Evolutionary conservation across 53 echinoderm and acorn worm species (phyloP).

Genomic region (Paracentrotus lividus): DNA sequence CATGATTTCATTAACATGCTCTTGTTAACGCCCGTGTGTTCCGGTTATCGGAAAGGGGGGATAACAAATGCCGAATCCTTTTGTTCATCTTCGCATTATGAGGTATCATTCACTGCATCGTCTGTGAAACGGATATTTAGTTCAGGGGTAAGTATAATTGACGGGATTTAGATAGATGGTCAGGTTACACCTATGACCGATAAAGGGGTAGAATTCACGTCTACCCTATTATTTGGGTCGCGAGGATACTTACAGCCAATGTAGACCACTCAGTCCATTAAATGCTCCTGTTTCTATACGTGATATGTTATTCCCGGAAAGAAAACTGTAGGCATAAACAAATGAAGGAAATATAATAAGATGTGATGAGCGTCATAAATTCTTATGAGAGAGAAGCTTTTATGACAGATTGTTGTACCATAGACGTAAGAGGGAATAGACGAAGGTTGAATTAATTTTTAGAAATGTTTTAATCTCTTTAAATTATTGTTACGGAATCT

Average conservation of each 20-base stretch:
- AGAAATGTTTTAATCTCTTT: no score
- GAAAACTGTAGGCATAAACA: conserved; percentile 16
- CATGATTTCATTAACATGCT: no score
- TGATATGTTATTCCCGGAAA: conserved; percentile 72
- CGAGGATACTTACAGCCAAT: conserved; percentile 84
- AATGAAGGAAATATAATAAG: not conserved
- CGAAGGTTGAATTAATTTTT: no score
- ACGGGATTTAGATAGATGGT: not conserved
- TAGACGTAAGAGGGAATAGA: no score
- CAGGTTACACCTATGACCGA: not conserved
- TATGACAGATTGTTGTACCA: no score
- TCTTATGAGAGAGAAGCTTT: no score
- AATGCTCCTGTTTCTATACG: conserved; percentile 75
- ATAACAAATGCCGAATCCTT: no score
- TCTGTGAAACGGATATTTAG: not conserved
- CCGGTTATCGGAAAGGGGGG: not conserved
- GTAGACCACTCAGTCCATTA: conserved; percentile 71
- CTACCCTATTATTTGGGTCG: not conserved
- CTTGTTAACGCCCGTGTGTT: no score
- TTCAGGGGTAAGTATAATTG: not conserved
- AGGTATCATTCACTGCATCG: not conserved
- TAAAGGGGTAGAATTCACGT: not conserved
- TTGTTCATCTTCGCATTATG: not conserved
- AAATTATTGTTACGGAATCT: no score
- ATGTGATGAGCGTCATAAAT: no score